Conservation (phyloP, 2,113 vertebrate genomes). For the Eulacestoma nigropectus region DNA sequence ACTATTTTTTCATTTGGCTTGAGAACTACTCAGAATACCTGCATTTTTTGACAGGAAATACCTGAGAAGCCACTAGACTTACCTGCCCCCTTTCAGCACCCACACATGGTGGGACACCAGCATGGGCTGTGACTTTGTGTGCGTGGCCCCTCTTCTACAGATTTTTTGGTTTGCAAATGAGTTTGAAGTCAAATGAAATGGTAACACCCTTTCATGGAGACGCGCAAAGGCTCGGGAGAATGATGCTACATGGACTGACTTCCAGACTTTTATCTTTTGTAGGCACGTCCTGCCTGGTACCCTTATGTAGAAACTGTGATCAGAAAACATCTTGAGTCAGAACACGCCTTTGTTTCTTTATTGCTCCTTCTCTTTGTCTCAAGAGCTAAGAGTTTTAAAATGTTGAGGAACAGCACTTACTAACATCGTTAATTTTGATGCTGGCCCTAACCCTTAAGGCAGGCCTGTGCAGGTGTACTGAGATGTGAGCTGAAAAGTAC, state of each 20-base stretch:
- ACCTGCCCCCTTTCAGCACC: rapidly evolving
- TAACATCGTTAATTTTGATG: not conserved
- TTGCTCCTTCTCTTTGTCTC: not conserved
- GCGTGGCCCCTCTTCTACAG: not conserved
- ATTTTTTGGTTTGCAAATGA: not conserved
- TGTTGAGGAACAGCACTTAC: not conserved
- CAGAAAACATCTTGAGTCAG: not conserved
- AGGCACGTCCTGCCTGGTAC: not conserved
- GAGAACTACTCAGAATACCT: not conserved
- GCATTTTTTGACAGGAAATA: not conserved
- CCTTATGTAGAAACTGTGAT: not conserved
- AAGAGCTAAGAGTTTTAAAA: not conserved
- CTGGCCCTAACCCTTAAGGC: not conserved
- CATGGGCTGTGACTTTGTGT: rapidly evolving
- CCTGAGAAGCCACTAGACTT: not conserved
- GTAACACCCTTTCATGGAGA: not conserved
- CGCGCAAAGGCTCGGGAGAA: not conserved
- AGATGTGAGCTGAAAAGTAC: not conserved
- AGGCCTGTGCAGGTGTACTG: not conserved
- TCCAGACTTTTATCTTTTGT: not conserved
- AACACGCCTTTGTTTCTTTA: not conserved
- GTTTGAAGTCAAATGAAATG: not conserved
- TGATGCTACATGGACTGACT: not conserved
- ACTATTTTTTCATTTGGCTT: not conserved
- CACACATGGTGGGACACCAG: rapidly evolving